Conservation (phyloP, 2,888 invertebrate genomes). For the Caenorhabditis drosophilae region DNA sequence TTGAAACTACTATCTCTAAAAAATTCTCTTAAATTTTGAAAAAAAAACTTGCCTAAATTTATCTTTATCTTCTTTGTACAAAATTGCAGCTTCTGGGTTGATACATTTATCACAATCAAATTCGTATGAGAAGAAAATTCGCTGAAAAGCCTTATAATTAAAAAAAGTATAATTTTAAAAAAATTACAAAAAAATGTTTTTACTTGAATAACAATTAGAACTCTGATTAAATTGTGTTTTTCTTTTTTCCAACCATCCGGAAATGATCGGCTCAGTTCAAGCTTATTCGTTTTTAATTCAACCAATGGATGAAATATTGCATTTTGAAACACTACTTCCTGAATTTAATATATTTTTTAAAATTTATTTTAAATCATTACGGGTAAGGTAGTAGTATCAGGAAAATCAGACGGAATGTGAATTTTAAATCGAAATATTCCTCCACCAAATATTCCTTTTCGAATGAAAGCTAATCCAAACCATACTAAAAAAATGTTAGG, state of each 20-base stretch:
- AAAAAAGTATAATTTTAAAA: not conserved
- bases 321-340: slow-evolving; percentile 37
- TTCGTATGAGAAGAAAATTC: slow-evolving; percentile 53
- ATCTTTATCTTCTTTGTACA: slow-evolving; percentile 49
- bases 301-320: slow-evolving; percentile 52
- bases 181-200: too few species aligned
- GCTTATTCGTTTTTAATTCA: slow-evolving; percentile 18
- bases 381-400: slow-evolving; percentile 80
- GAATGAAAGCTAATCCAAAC: slow-evolving; percentile 88
- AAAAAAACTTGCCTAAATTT: slow-evolving; percentile 36
- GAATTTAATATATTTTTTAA: slow-evolving; percentile 4
- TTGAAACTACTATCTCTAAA: not conserved
- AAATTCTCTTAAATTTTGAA: slow-evolving; percentile 3
- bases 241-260: slow-evolving; percentile 60
- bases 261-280: slow-evolving; percentile 50
- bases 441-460: slow-evolving; percentile 85
- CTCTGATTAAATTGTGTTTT: slow-evolving; percentile 49
- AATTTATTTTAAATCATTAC: slow-evolving; percentile 8
- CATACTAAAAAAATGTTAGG: slow-evolving; percentile 77
- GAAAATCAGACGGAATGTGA: slow-evolving; percentile 85
- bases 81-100: slow-evolving; percentile 52
- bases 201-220: slow-evolving; percentile 52
- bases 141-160: slow-evolving; percentile 21
- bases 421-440: slow-evolving; percentile 89
- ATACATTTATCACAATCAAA: slow-evolving; percentile 35